phyloP scores from a whole-genome alignment of 2,888 invertebrate genomes.

The Adelognathus sp. region DNA sequence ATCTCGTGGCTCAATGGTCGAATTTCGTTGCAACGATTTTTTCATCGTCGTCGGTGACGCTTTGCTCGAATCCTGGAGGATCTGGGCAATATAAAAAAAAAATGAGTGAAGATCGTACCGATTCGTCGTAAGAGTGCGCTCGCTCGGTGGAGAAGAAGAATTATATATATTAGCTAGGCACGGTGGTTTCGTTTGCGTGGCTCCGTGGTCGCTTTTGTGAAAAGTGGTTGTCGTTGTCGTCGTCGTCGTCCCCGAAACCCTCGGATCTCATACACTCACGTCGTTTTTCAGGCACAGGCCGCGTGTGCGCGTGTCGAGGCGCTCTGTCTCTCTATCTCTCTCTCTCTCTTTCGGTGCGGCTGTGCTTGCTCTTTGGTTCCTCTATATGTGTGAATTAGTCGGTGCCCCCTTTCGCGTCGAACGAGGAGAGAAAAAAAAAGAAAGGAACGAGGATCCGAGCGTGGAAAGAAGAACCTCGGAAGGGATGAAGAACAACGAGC shows the following conservation, averaged over 20 bases:
- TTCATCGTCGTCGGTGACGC: neutral
- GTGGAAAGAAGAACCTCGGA: slow-evolving; percentile 48
- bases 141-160: slow-evolving; percentile 20
- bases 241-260: slow-evolving; percentile 30
- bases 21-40: neutral
- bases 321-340: no score
- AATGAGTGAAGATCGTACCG: neutral
- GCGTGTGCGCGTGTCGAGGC: slow-evolving; percentile 51
- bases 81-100: neutral
- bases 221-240: slow-evolving; percentile 35
- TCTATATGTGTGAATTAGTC: slow-evolving; percentile 59
- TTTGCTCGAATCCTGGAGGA: neutral
- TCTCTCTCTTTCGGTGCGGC: no score
- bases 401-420: slow-evolving; percentile 50
- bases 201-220: slow-evolving; percentile 42
- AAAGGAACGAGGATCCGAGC: slow-evolving; percentile 58
- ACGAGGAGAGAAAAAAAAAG: no score
- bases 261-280: slow-evolving; percentile 20
- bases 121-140: neutral
- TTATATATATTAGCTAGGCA: slow-evolving; percentile 23
- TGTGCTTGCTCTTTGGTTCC: slow-evolving; percentile 45
- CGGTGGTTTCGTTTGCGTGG: slow-evolving; percentile 41
- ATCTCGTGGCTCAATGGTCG: neutral
- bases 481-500: slow-evolving; percentile 54
- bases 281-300: slow-evolving; percentile 28